phyloP scores from a whole-genome alignment of 1,140 invertebrate species.

The Heliconius nattereri region DNA sequence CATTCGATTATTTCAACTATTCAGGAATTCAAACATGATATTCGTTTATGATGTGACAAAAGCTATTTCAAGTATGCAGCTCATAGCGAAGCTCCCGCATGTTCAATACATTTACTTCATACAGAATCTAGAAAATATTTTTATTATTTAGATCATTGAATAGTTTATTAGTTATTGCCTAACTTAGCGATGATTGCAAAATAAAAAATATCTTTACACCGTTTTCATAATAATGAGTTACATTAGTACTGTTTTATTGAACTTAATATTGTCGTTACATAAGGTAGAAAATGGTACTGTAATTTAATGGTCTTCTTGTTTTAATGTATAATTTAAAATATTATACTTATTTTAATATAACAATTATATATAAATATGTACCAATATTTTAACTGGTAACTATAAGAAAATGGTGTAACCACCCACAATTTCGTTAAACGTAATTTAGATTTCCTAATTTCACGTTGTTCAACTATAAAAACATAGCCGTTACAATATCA shows the following conservation, averaged over 20 bases:
- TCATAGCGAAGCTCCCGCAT: constrained; percentile 32
- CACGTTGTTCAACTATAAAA: too few relatives aligned
- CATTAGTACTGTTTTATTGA: too few relatives aligned
- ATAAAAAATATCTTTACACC: background rate
- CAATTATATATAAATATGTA: too few relatives aligned
- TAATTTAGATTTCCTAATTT: too few relatives aligned
- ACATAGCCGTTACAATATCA: background rate
- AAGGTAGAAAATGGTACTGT: too few relatives aligned
- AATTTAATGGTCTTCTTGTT: too few relatives aligned
- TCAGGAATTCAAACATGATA: constrained; percentile 18
- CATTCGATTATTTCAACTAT: constrained; percentile 24
- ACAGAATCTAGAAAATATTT: constrained; percentile 11
- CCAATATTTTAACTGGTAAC: too few relatives aligned
- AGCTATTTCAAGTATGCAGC: constrained; percentile 29
- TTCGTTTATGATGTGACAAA: constrained; percentile 29
- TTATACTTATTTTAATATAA: too few relatives aligned
- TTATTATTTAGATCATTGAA: constrained; percentile 22
- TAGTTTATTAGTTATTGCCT: background rate
- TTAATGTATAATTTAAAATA: too few relatives aligned
- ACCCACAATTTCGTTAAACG: too few relatives aligned
- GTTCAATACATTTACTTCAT: constrained; percentile 1
- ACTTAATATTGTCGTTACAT: too few relatives aligned
- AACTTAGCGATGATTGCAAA: background rate
- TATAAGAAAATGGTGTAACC: too few relatives aligned
- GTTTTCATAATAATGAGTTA: constrained; percentile 2